Percentiles rank a stretch among this genome's conserved stretches.
Evolutionary conservation across 2,888 invertebrate genomes (phyloP).

Genomic region (Monochamus alternatus): DNA sequence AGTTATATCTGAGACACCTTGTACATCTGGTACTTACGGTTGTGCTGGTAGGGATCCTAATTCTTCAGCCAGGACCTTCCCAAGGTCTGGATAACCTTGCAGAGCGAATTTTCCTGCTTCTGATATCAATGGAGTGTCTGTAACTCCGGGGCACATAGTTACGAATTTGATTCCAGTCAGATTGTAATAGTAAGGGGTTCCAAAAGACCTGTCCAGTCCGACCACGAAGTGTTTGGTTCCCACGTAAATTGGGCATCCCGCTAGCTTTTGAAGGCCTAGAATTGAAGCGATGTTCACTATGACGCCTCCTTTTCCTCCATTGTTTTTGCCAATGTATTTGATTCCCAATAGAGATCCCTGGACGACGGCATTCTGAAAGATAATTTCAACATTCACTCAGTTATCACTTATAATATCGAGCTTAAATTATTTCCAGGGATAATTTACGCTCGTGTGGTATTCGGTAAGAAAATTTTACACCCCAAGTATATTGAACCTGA

Average conservation of each 20-base stretch:
- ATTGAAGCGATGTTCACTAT: conserved; percentile 80
- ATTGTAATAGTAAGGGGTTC: conserved; percentile 62
- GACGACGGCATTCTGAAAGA: conserved; percentile 69
- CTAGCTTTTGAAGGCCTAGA: conserved; percentile 74
- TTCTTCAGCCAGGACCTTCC: conserved; percentile 59
- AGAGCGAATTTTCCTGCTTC: conserved; percentile 60
- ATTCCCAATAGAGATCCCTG: conserved; percentile 74
- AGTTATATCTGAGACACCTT: no score
- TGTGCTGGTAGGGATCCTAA: conserved; percentile 65
- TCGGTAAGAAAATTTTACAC: no score
- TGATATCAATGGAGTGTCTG: conserved; percentile 66
- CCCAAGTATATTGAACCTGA: no score
- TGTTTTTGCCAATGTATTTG: conserved; percentile 75
- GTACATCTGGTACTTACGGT: conserved; percentile 60
- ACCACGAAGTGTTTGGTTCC: conserved; percentile 76
- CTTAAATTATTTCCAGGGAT: no score
- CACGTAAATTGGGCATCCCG: conserved; percentile 75
- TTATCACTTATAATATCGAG: no score
- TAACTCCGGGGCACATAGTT: conserved; percentile 71
- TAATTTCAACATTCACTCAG: neutral
- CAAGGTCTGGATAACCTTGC: conserved; percentile 57
- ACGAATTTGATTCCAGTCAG: conserved; percentile 69
- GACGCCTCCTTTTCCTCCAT: conserved; percentile 76
- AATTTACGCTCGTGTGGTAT: no score
- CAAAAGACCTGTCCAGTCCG: conserved; percentile 73